Evolutionary conservation across 1,140 invertebrate genomes (phyloP).

Genomic region (Eurosta solidaginis): DNA sequence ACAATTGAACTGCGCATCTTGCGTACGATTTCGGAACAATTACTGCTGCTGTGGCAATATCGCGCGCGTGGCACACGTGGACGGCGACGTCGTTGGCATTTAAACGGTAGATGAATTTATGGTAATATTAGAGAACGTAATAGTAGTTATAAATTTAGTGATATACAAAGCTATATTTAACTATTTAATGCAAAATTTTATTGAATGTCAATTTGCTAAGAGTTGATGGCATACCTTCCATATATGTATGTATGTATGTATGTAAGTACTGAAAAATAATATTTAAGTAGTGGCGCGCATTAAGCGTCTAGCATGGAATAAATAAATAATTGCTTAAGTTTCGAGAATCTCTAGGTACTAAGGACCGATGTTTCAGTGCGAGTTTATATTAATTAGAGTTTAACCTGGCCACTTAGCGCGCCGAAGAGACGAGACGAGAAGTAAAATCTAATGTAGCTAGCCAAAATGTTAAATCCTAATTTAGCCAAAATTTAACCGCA

Average conservation of each 20-base stretch:
- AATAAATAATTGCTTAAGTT: conserved; percentile 12
- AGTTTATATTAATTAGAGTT: too few relatives aligned
- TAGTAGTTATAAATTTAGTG: not conserved
- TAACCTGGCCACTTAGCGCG: too few relatives aligned
- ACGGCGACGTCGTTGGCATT: not conserved
- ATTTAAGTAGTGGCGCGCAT: not conserved
- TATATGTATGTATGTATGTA: too few relatives aligned
- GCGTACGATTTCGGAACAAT: not conserved
- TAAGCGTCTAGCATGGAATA: not conserved
- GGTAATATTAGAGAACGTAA: not conserved
- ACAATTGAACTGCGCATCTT: conserved; percentile 7
- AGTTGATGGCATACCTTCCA: not conserved
- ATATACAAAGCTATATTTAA: conserved; percentile 9
- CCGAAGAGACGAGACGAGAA: too few relatives aligned
- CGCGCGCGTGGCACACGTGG: not conserved
- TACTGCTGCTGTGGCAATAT: conserved; percentile 12
- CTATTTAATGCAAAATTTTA: conserved; percentile 8
- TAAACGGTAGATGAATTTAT: not conserved
- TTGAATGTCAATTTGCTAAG: not conserved
- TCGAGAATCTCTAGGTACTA: not conserved
- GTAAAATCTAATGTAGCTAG: too few relatives aligned
- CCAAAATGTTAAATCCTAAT: too few relatives aligned
- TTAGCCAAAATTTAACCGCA: too few relatives aligned
- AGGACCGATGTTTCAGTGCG: too few relatives aligned
- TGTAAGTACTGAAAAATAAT: conserved; percentile 8